Evolutionary conservation across 2,113 vertebrate genomes (phyloP).

Genomic region (Ursus arctos): DNA sequence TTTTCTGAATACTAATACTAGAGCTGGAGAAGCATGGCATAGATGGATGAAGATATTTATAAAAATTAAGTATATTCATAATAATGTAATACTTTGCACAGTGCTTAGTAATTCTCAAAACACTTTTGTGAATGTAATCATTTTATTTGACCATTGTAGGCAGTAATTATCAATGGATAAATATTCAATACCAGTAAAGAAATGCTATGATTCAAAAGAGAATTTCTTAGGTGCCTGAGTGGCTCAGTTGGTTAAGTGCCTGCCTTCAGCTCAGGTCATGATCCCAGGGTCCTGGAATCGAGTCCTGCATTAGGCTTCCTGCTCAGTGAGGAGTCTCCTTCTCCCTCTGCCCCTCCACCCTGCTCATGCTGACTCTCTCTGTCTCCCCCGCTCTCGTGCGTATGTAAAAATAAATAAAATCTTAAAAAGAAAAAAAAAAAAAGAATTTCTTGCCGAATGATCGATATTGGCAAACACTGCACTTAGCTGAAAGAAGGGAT

Average conservation of each 20-base stretch:
- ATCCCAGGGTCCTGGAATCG: too few species aligned
- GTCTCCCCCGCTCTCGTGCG: too few species aligned
- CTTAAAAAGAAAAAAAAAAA: background rate
- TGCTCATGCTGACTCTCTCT: background rate
- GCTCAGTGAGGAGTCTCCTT: background rate
- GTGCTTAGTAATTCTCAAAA: background rate
- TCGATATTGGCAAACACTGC: background rate
- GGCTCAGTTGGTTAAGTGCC: background rate
- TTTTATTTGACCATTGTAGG: background rate
- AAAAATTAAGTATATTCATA: background rate
- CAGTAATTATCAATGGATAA: background rate
- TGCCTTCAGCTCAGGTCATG: too few species aligned
- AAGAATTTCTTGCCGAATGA: background rate
- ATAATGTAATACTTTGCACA: background rate
- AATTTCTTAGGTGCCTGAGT: background rate
- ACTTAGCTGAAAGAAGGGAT: background rate
- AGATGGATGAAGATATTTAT: background rate
- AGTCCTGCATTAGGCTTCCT: too few species aligned
- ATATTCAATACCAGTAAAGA: background rate
- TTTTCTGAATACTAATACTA: background rate
- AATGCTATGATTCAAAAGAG: background rate
- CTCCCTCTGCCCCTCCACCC: too few species aligned
- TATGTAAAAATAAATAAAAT: background rate
- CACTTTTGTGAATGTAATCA: constrained; percentile 19
- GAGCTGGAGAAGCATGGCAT: background rate